Evolutionary conservation across 1,140 invertebrate genomes (phyloP), one percentile per base, ranked within the genome.

Genomic region (Phthorimaea operculella): DNA sequence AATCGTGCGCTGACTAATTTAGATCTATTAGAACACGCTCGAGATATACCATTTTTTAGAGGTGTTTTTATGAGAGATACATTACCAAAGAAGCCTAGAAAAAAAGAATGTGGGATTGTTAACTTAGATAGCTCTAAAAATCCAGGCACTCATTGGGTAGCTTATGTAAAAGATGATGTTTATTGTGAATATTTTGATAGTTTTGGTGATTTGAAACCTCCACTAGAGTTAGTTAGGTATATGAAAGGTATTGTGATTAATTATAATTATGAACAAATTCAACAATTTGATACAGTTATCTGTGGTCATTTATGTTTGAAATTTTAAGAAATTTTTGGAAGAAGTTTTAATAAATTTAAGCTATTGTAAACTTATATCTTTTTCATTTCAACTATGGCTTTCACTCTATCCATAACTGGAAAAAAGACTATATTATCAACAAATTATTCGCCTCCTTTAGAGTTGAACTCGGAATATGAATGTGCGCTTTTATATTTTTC

Each of bases 121-220:
- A 80, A 76, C 62, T 65, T 74, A 55, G 73, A 80, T 63, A 48
- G 49, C 50, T 53, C 47, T n/a, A 52, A 62, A 17, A 66, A 66
- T 56, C 8, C 33, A 52, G 68, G 76, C 48, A 74, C 74, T 47
- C 72, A 79, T 68, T 79, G 74, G 74, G 71, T 76, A 64, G 70
- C 70, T 33, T 75, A 74, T 57, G 67, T 58, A 49, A 73, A 79
- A 62, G 42, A 55, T 36, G 53, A 57, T 36, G 60, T 64, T 21
- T 58, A 63, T 54, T 36, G 15, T 53, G 64, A 66, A 59, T 63
- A 66, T 56, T 66, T 61, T 59, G 55, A 76, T 65, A 69, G 72
- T 58, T 72, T 59, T 64, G 71, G 72, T 28, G 60, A 79, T 57
- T 57, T 79, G 33, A 55, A 58, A 65, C 74, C 76, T 33, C 72